Percentiles rank a stretch among this genome's conserved stretches.
Evolutionary conservation across 1,140 invertebrate species (phyloP).

Genomic region (Eumaeus atala): DNA sequence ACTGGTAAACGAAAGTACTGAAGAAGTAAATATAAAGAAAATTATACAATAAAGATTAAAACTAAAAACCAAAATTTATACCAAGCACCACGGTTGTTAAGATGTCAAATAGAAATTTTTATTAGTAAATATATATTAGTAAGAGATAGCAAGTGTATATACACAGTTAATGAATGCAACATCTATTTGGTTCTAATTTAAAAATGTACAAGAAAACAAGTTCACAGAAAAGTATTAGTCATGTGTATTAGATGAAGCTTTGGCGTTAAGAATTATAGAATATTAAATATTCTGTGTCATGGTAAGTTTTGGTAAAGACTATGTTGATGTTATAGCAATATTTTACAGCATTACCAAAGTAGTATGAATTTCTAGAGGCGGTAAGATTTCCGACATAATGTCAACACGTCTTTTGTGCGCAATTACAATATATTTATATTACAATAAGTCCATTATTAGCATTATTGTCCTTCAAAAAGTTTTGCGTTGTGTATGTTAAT

Average conservation of each 20-base stretch:
- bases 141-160: conserved; percentile 20
- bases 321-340: neutral
- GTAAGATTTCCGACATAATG: too few relatives aligned
- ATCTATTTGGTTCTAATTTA: neutral
- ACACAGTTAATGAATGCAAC: conserved; percentile 11
- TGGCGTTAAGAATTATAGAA: conserved; percentile 13
- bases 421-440: too few relatives aligned
- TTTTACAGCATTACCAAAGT: too few relatives aligned
- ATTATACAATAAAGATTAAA: neutral
- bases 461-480: neutral
- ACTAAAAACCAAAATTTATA: neutral
- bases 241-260: conserved; percentile 16
- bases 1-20: neutral
- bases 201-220: conserved; percentile 1
- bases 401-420: too few relatives aligned
- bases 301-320: neutral
- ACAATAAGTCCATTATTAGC: too few relatives aligned
- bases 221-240: neutral
- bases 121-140: conserved; percentile 13
- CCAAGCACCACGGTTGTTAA: too few relatives aligned
- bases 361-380: too few relatives aligned
- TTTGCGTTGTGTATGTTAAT: conserved; percentile 31
- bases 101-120: neutral
- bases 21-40: conserved; percentile 4
- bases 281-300: conserved; percentile 7